Base-by-base conservation (phyloP, 2,113 vertebrate species). In the Microtus montanus region DNA sequence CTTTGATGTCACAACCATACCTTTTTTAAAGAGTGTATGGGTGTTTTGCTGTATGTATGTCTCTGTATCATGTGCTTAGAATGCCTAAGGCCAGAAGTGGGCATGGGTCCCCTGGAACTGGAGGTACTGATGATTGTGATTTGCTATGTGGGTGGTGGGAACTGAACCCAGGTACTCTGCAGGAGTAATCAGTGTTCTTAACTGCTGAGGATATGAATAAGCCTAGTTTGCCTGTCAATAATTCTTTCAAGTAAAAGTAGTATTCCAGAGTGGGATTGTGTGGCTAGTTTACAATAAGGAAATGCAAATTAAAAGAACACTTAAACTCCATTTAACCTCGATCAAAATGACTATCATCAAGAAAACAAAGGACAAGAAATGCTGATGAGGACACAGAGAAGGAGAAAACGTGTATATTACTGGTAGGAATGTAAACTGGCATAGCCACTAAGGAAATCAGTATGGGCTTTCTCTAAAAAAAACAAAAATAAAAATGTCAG, bases 1-100 rank as follows among this genome's bases (percentile, higher is more conserved):
- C n/a, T 90, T 35, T 95, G 28, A 92, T 78, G 61, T 94, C 28
- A 78, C 6, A 90, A 61, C 15, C 33, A 84, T 33, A 87, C 20
- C 94, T 54, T 87, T 68, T n/a, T 71, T 38, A 22, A 73, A 22
- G 70, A 22, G n/a, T 73, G 28, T 33, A 66, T 33, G 64, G 64
- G 12, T 66, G 64, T 66, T 70, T 70, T 70, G 66, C 66, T 15
- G 66, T 70, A 70, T 15, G 33, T 70, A 33, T 33, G 14, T 70
- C 66, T 70, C 13, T 70, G 66, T 35, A 35, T 35, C 66, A 33
- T 2, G 13, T 70, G 66, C 14, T 35, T 70, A 70, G 33, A 70
- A 35, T 70, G 66, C 66, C 66, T 35, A 17, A 70, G 30, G 66
- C 14, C 66, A 68, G 68, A 71, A 35, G 35, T n/a, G 33, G 68